These are phyloP conservation scores for Agrochola circellaris DNA, from an alignment of 2,888 invertebrate species.

Conservation along the genomic window DNA sequence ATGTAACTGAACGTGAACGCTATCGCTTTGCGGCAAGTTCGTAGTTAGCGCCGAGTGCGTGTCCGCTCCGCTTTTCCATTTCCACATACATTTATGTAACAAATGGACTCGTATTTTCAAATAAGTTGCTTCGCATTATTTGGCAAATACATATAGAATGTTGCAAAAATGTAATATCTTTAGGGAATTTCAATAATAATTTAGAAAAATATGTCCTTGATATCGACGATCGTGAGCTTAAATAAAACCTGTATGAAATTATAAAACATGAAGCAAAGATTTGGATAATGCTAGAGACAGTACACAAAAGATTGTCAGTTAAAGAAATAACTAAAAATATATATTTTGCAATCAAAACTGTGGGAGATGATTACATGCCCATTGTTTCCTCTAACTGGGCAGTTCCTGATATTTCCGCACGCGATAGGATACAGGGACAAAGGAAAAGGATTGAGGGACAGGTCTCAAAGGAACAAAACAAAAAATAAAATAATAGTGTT, in stretches of 20 bases:
- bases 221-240: constrained; percentile 34
- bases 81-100: constrained; percentile 70
- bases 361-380: constrained; percentile 38
- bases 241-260: constrained; percentile 8
- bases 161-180: neutral
- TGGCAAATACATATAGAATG: neutral
- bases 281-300: constrained; percentile 28
- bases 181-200: neutral
- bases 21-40: constrained; percentile 66
- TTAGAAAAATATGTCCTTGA: constrained; percentile 4
- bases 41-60: constrained; percentile 76
- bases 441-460: constrained; percentile 65
- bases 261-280: neutral
- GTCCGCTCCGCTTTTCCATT: constrained; percentile 85
- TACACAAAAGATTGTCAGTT: constrained; percentile 23
- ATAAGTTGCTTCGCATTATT: constrained; percentile 45
- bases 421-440: constrained; percentile 68
- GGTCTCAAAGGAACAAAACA: constrained; percentile 66
- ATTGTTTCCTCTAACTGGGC: constrained; percentile 30
- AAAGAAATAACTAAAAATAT: constrained; percentile 31
- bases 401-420: constrained; percentile 69
- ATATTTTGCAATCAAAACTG: constrained; percentile 27
- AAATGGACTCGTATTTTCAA: constrained; percentile 63
- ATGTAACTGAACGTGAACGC: constrained; percentile 62
- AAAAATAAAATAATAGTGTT: constrained; percentile 68